phyloP scores from a whole-genome alignment of 2,888 invertebrate genomes.

The Tromatobia lineatoria region DNA sequence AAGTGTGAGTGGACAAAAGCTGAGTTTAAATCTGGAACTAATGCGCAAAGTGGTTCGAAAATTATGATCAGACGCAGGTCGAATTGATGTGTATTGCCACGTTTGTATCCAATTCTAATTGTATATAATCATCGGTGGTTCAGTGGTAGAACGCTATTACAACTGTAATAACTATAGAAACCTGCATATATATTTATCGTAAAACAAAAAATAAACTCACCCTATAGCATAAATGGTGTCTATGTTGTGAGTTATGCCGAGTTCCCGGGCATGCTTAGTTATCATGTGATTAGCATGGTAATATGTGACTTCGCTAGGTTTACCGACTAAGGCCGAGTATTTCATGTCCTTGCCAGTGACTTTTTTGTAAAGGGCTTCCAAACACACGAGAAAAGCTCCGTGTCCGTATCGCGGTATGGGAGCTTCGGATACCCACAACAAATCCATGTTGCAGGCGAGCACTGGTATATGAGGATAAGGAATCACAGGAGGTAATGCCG shows the following conservation, averaged over 20 bases:
- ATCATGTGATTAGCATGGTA: conserved; percentile 88
- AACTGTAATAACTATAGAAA: no score
- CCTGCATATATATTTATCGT: neutral
- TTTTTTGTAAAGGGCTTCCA: conserved; percentile 89
- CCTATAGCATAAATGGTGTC: conserved; percentile 88
- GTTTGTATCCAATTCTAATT: neutral
- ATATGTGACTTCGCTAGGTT: conserved; percentile 89
- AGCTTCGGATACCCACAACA: conserved; percentile 89
- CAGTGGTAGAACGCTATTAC: no score
- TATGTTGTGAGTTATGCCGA: conserved; percentile 86
- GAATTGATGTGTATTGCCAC: no score
- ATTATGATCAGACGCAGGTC: no score
- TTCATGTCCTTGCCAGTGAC: conserved; percentile 88
- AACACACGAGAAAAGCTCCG: conserved; percentile 88
- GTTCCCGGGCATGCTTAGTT: conserved; percentile 86
- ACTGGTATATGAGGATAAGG: conserved; percentile 89
- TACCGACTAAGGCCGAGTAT: conserved; percentile 89
- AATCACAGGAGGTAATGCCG: conserved; percentile 79
- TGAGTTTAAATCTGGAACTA: no score
- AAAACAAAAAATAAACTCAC: conserved; percentile 83
- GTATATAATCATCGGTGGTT: no score
- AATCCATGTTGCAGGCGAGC: conserved; percentile 90
- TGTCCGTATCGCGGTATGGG: conserved; percentile 89
- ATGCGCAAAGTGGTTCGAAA: no score
- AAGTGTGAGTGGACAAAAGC: no score